These are phyloP conservation scores for Hemithea aestivaria DNA, from an alignment of 2,888 invertebrate genomes.

Conservation along the genomic window DNA sequence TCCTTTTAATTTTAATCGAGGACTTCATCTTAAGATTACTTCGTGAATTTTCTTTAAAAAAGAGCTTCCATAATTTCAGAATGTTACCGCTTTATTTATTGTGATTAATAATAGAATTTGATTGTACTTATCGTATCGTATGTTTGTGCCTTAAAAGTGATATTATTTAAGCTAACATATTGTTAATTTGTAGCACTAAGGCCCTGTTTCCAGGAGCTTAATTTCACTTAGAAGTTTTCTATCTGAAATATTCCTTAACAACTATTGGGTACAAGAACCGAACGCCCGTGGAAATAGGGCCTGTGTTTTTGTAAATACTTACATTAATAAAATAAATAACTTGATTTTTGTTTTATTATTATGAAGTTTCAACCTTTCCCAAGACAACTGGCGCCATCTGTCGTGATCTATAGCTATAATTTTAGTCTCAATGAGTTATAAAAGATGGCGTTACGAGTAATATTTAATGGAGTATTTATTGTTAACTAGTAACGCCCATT, in stretches of 20 bases:
- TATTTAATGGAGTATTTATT: too few species aligned
- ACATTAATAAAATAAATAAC: constrained; percentile 16
- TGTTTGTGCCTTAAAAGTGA: constrained; percentile 50
- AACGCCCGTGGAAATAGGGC: constrained; percentile 9
- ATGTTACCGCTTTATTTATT: constrained; percentile 60
- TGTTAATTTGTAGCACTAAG: constrained; percentile 9
- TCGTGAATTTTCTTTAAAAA: constrained; percentile 23
- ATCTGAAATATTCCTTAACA: too few species aligned
- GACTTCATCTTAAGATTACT: constrained; percentile 11
- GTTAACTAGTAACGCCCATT: too few species aligned
- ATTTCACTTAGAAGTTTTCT: too few species aligned
- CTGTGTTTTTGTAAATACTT: constrained; percentile 40
- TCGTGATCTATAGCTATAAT: background rate
- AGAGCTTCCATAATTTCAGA: constrained; percentile 20
- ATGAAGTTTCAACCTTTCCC: too few species aligned
- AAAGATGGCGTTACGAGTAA: constrained; percentile 2
- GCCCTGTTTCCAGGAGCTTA: background rate
- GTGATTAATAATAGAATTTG: constrained; percentile 34
- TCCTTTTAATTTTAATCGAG: too few species aligned
- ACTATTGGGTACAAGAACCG: too few species aligned
- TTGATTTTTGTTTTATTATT: background rate
- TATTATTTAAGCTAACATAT: constrained; percentile 42
- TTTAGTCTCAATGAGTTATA: background rate
- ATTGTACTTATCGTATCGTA: constrained; percentile 43
- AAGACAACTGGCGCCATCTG: constrained; percentile 2